phyloP scores from a whole-genome alignment of 64 coral and sea anemone species.

The Hydrozoanthus tunicans region DNA sequence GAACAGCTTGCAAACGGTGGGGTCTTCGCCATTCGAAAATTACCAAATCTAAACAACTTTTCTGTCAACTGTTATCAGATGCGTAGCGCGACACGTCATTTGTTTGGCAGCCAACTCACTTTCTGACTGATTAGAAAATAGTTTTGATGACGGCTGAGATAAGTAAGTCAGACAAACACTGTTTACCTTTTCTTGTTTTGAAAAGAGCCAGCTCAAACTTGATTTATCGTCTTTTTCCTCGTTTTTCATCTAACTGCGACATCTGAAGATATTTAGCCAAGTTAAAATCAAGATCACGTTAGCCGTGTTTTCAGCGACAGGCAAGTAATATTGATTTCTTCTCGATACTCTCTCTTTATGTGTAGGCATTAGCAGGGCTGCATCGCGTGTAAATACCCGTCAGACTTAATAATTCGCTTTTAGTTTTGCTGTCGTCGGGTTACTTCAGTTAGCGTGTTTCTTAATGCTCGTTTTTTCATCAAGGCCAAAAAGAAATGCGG shows the following conservation, averaged over 20 bases:
- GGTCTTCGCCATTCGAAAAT: no score
- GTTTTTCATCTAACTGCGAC: not conserved
- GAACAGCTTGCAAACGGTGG: no score
- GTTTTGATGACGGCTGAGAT: conserved; percentile 16
- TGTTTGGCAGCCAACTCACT: not conserved
- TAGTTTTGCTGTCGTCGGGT: not conserved
- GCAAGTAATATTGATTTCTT: not conserved
- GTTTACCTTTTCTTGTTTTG: not conserved
- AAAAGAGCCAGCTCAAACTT: not conserved
- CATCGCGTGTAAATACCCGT: not conserved
- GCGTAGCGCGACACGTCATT: not conserved
- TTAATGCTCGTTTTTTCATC: not conserved
- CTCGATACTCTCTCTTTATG: not conserved
- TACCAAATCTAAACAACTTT: no score
- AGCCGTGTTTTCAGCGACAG: not conserved
- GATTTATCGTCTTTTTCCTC: not conserved
- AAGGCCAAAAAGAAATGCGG: not conserved
- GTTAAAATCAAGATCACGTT: not conserved
- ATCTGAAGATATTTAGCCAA: not conserved
- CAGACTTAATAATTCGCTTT: not conserved
- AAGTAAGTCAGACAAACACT: not conserved
- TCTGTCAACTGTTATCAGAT: no score
- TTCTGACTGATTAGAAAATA: not conserved
- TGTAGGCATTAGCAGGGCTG: no score
- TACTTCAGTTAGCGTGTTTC: not conserved